Evolutionary conservation across 2,888 invertebrate species (phyloP).

Genomic region (Gryllus longicercus): DNA sequence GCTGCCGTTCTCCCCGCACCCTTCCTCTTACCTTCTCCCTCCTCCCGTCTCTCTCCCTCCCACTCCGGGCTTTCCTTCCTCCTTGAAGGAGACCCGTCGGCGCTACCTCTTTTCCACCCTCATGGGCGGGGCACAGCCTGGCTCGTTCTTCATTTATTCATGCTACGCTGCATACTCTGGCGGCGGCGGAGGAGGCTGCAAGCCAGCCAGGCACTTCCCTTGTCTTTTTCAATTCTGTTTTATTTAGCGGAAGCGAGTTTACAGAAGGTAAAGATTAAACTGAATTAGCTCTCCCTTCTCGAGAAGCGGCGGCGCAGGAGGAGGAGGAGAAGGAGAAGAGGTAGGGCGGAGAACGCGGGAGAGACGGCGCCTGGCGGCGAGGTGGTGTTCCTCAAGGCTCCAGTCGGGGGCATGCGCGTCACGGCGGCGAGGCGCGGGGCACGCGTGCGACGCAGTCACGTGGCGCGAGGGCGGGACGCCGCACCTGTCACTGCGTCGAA

Average conservation of each 20-base stretch:
- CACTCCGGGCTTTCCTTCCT: neutral
- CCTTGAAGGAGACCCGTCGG: too few species aligned
- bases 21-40: slow-evolving; percentile 17
- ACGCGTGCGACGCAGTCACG: neutral
- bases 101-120: neutral
- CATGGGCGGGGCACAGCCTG: neutral
- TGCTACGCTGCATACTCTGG: neutral
- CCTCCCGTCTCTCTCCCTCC: neutral
- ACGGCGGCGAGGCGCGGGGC: neutral
- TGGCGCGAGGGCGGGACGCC: too few species aligned
- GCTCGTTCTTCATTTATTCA: slow-evolving; percentile 17
- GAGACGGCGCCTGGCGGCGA: too few species aligned
- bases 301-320: neutral
- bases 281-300: slow-evolving; percentile 29
- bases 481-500: too few species aligned
- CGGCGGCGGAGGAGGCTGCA: too few species aligned
- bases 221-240: slow-evolving; percentile 35
- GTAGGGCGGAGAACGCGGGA: neutral
- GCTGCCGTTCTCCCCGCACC: neutral
- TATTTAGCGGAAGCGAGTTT: slow-evolving; percentile 35
- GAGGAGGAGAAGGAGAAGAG: neutral
- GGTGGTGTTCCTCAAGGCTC: too few species aligned
- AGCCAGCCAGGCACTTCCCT: slow-evolving; percentile 22
- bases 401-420: neutral
- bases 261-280: slow-evolving; percentile 35